These are phyloP conservation scores for Aurelia coerulea DNA, from an alignment of 30 jellyfish, hydroid and myxozoan genomes.

Conservation along the genomic window DNA sequence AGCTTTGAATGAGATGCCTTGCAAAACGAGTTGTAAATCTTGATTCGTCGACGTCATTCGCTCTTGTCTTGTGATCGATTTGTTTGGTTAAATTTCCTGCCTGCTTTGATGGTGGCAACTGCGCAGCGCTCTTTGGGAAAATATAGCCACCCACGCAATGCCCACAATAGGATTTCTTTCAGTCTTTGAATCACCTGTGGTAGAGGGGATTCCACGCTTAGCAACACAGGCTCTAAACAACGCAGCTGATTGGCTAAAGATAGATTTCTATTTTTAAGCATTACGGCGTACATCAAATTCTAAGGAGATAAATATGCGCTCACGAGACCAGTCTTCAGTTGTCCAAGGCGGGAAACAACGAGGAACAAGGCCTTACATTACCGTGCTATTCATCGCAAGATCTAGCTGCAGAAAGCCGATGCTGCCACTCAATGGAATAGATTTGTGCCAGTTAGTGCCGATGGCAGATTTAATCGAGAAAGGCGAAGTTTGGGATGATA, in stretches of 20 bases:
- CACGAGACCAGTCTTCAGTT: too few species aligned
- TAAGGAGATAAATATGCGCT: conserved; percentile 6
- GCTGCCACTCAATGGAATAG: conserved; percentile 44
- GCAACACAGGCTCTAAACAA: conserved; percentile 37
- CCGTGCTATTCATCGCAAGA: too few species aligned
- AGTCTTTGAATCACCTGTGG: conserved; percentile 26
- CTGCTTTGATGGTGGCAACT: background rate
- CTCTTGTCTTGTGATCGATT: too few species aligned
- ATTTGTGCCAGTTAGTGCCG: conserved; percentile 52
- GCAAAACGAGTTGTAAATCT: too few species aligned
- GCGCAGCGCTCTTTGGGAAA: conserved; percentile 1
- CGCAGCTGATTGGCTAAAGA: conserved; percentile 12
- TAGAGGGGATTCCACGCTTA: conserved; percentile 46
- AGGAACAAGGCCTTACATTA: too few species aligned
- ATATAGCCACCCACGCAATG: background rate
- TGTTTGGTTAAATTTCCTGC: too few species aligned
- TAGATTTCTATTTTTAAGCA: conserved; percentile 37
- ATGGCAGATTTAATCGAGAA: conserved; percentile 15
- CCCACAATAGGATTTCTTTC: background rate
- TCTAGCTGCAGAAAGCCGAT: conserved; percentile 1
- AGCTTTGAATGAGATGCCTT: too few species aligned
- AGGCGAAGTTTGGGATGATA: conserved; percentile 58
- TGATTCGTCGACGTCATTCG: too few species aligned
- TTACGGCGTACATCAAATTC: conserved; percentile 14
- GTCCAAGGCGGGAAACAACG: too few species aligned